Evolutionary conservation across 2,888 invertebrate genomes (phyloP).

Genomic region (Cheilosia variabilis): DNA sequence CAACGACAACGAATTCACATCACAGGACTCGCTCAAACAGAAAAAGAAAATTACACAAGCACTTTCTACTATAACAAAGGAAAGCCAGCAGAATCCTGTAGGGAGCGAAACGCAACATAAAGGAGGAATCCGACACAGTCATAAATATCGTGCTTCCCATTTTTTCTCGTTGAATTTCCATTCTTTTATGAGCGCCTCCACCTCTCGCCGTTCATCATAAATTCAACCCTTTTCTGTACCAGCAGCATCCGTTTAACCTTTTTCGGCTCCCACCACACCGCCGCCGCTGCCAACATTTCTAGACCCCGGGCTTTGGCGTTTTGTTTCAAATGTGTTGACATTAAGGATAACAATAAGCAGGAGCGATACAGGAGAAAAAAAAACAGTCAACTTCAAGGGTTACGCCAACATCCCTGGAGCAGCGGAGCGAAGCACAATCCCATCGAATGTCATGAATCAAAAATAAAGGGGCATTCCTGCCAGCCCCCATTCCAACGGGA

Average conservation of each 20-base stretch:
- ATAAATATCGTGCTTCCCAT: slow-evolving; percentile 68
- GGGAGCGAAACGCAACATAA: slow-evolving; percentile 27
- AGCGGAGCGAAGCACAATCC: slow-evolving; percentile 44
- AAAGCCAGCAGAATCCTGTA: neutral
- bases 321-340: slow-evolving; percentile 76
- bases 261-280: slow-evolving; percentile 14
- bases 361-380: slow-evolving; percentile 6
- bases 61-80: slow-evolving; percentile 58
- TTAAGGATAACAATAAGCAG: slow-evolving; percentile 74
- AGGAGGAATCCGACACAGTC: slow-evolving; percentile 54
- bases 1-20: slow-evolving; percentile 48
- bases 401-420: slow-evolving; percentile 46
- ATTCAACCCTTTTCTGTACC: slow-evolving; percentile 71
- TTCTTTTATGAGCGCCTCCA: slow-evolving; percentile 60
- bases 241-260: slow-evolving; percentile 65
- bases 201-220: slow-evolving; percentile 64
- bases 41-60: slow-evolving; percentile 38
- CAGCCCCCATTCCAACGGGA: neutral
- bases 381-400: slow-evolving; percentile 53
- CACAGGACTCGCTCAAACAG: slow-evolving; percentile 7
- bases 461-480: slow-evolving; percentile 50
- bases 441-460: slow-evolving; percentile 71
- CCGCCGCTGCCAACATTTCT: neutral
- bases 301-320: slow-evolving; percentile 51
- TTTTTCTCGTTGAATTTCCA: slow-evolving; percentile 52